Evolutionary conservation across 2,113 vertebrate species (phyloP), one percentile per base, ranked within the genome.

Genomic region (Mesoclemmys tuberculata): DNA sequence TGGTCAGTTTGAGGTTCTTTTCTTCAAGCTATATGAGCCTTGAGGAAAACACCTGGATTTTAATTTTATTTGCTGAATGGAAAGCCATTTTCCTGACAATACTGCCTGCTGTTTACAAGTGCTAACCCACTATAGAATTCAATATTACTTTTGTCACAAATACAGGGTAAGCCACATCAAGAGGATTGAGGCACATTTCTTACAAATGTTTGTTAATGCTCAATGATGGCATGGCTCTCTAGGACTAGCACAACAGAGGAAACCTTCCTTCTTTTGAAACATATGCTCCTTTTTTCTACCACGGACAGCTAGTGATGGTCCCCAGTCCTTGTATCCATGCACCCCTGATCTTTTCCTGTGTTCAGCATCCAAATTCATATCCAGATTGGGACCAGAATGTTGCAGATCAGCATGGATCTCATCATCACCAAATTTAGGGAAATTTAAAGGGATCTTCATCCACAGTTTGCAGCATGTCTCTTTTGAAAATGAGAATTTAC

Each of bases 21-120:
- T 19, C 75, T 92, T 85, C 90, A 68, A 85, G 38, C 56, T 21
- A 29, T 85, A 77, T 95, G 90, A 93, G 90, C 8, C 26, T 2
- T 6, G 48, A 58, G 18, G 27, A 82, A 82, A 80, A 87, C 7
- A 9, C 22, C 71, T 41, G 56, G 71, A 21, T 74, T 22, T 74
- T 41, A 74, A 74, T 79, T 80, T 71, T 51, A 78, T 79, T 78
- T 74, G 19, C 85, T 58, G 68, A 48, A 82, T 80, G 79, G 24
- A 79, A 85, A 58, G 29, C 29, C 11, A 1, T 29, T 54, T 5
- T 82, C 26, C 31, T 74, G 26, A 10, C 49, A 61, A 44, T 51
- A 9, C 61, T 89, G 85, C 26, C 71, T 78, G 1, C 56, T 35
- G 84, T 83, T 9, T 52, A 46, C 52, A 51, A 48, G 5, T 78